Percentiles rank a stretch among this genome's conserved stretches.
Conservation (phyloP, 1,140 invertebrate species). For the Drosophila sucinea region DNA sequence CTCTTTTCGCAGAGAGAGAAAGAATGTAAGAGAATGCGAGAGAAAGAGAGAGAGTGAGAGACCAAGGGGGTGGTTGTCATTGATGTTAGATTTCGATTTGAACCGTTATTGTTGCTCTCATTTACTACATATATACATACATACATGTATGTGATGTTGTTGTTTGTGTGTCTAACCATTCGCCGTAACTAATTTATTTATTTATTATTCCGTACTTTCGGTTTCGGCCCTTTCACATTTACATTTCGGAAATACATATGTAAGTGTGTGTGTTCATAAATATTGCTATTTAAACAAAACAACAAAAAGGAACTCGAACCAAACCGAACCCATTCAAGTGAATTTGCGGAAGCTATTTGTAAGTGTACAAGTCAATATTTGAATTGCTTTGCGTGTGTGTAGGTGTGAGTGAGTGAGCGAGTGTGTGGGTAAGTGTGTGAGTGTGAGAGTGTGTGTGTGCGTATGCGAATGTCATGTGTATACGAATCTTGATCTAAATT, state of each 20-base stretch:
- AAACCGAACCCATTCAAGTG: conserved; percentile 46
- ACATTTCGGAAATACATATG: conserved; percentile 23
- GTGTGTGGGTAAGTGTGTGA: conserved; percentile 19
- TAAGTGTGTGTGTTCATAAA: conserved; percentile 29
- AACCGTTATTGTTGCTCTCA: conserved; percentile 17
- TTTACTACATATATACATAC: not conserved
- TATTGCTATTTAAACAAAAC: conserved; percentile 39
- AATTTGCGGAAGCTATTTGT: conserved; percentile 71
- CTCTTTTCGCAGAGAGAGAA: not conserved
- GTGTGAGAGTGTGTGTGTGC: conserved; percentile 2
- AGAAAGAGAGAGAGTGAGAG: not conserved
- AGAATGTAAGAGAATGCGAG: not conserved
- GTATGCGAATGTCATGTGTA: conserved; percentile 24
- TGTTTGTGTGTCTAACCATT: conserved; percentile 22
- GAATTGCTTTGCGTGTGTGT: conserved; percentile 37
- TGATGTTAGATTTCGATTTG: conserved; percentile 1
- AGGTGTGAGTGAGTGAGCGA: conserved; percentile 7
- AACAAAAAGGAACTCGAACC: conserved; percentile 22
- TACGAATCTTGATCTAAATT: conserved; percentile 14
- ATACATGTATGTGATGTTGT: not conserved
- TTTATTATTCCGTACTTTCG: conserved; percentile 33
- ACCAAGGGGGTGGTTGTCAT: conserved; percentile 4
- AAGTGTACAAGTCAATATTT: conserved; percentile 63
- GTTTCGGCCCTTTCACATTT: conserved; percentile 4
- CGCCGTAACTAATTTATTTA: conserved; percentile 36